Evolutionary conservation across 2,888 invertebrate genomes (phyloP), one percentile per base, ranked within the genome.

Genomic region (Synergus gifuensis): DNA sequence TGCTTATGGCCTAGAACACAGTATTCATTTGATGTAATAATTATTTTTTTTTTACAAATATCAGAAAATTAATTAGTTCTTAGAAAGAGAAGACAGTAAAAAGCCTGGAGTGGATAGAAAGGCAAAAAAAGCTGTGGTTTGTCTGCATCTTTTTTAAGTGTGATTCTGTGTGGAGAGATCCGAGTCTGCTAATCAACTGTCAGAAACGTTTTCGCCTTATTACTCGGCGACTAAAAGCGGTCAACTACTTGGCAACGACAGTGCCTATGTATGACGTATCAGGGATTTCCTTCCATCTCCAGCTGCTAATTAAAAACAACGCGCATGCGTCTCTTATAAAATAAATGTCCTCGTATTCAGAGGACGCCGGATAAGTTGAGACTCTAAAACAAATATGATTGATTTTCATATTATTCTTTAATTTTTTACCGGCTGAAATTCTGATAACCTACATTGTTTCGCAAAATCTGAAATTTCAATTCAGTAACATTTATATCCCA

Each of bases 231-330:
- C 85, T 83, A 85, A 86, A 86, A 80, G 79, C 82, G 86, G 86
- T 81, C 84, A 85, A 80, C 79, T 80, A 82, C 77, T 86, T 87
- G 85, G 82, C 86, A 86, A 22, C 69, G 81, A 63, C 54, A 69
- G 54, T 44, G 44, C 63, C 69, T 60, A 18, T 22, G 46, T 73
- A 78, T 85, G 85, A 85, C 84, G 86, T 84, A 79, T 79, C 78
- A 80, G 84, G 86, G 83, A 86, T 86, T 84, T 82, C 86, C 86
- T 82, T 67, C 69, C 69, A 69, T 69, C 49, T 69, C 67, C 49
- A 46, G 49, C 8, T 16, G 49, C 49, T 69, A 69, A 69, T 69
- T 69, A 69, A 69, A 69, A 69, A n/a, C 46, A 28, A 22, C 9
- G 28, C 67, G 67, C 67, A 69, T 69, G 69, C 69, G 16, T 11